Evolutionary conservation across 2,888 invertebrate genomes (phyloP).

Genomic region (Acleris laterana): DNA sequence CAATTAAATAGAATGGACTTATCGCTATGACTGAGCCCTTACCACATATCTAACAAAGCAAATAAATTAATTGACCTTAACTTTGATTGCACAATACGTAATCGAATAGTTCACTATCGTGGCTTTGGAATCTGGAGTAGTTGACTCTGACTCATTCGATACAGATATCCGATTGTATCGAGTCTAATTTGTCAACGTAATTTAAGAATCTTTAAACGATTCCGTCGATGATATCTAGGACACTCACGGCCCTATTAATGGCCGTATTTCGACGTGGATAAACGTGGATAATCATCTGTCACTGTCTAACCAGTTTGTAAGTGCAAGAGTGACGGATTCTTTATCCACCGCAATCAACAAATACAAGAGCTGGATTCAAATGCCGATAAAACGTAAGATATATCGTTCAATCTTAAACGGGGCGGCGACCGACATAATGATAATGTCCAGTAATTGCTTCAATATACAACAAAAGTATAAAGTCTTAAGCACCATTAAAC

Average conservation of each 20-base stretch:
- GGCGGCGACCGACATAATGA: constrained; percentile 35
- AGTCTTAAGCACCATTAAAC: constrained; percentile 15
- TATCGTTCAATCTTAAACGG: constrained; percentile 35
- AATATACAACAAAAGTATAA: constrained; percentile 4
- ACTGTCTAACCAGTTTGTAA: too few relatives aligned
- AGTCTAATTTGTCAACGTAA: constrained; percentile 28
- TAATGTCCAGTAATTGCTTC: constrained; percentile 35
- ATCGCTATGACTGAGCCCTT: too few relatives aligned
- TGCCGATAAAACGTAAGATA: constrained; percentile 36
- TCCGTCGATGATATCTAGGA: constrained; percentile 21
- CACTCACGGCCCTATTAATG: background rate
- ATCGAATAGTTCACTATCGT: constrained; percentile 8
- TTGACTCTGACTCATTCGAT: constrained; percentile 11
- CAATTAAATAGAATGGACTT: too few relatives aligned
- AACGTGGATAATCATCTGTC: too few relatives aligned
- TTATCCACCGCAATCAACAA: too few relatives aligned
- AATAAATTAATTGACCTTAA: constrained; percentile 3
- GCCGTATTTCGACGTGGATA: too few relatives aligned
- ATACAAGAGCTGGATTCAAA: constrained; percentile 11
- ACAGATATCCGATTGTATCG: constrained; percentile 7
- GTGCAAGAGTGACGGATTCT: too few relatives aligned
- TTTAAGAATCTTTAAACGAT: constrained; percentile 29
- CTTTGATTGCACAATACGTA: constrained; percentile 3
- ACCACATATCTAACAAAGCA: constrained; percentile 1
- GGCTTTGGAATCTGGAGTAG: background rate